Percentiles rank a stretch among this genome's conserved stretches.
Conservation (phyloP, 2,888 invertebrate species). For the Ariolimax columbianus region DNA sequence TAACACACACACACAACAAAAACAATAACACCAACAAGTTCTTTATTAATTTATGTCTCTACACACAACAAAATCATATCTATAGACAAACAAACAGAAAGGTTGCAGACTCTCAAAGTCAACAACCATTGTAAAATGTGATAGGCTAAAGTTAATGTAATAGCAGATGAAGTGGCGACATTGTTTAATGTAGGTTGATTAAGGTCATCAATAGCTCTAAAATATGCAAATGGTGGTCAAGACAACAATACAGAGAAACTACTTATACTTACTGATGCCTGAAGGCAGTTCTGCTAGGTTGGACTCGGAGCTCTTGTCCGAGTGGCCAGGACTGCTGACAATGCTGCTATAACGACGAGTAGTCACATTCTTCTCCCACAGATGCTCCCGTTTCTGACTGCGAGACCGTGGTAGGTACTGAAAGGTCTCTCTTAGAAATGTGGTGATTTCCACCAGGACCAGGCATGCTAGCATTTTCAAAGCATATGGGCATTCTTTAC, state of each 20-base stretch:
- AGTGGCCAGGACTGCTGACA: constrained; percentile 94
- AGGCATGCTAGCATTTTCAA: constrained; percentile 95
- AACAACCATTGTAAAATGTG: too few species aligned
- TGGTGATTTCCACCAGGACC: constrained; percentile 96
- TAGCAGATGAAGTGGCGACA: too few species aligned
- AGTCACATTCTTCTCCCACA: constrained; percentile 73
- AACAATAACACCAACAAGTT: too few species aligned
- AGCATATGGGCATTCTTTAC: constrained; percentile 82
- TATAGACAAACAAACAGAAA: too few species aligned
- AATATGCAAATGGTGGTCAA: too few species aligned
- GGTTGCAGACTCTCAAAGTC: too few species aligned
- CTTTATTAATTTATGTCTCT: too few species aligned
- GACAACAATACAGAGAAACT: background rate
- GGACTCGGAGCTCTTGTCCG: constrained; percentile 76
- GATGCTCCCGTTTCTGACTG: constrained; percentile 73
- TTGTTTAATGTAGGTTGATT: too few species aligned
- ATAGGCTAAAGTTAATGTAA: too few species aligned
- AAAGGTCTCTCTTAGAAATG: constrained; percentile 97
- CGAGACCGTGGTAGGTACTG: constrained; percentile 82
- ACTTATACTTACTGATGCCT: constrained; percentile 57
- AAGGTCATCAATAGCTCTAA: too few species aligned
- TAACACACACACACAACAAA: too few species aligned
- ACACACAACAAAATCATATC: too few species aligned
- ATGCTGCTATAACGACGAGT: constrained; percentile 95
- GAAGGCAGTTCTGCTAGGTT: constrained; percentile 71